phyloP scores from a whole-genome alignment of 1,140 invertebrate species.

The Drosophila ohnishii region DNA sequence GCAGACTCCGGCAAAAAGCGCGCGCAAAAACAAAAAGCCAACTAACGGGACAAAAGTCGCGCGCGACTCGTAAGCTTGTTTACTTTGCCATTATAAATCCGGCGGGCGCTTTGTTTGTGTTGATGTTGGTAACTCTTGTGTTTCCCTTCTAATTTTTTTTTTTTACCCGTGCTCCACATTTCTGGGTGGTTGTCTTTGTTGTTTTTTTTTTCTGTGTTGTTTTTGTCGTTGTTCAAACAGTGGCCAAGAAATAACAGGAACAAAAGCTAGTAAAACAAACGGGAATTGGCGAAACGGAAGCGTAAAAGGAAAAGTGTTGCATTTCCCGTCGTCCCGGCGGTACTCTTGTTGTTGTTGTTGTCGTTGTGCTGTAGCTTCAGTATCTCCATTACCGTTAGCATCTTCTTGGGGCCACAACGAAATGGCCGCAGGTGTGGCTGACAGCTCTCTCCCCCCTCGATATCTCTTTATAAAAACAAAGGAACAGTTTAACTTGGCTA shows the following conservation, averaged over 20 bases:
- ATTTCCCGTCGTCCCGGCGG: constrained; percentile 60
- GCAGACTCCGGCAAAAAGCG: constrained; percentile 54
- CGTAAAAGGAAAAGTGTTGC: constrained; percentile 75
- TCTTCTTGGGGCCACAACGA: constrained; percentile 33
- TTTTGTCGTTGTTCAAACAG: constrained; percentile 56
- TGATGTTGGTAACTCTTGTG: constrained; percentile 55
- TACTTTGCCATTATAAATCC: constrained; percentile 78
- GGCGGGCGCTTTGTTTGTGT: constrained; percentile 63
- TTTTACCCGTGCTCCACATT: constrained; percentile 18
- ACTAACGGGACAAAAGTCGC: constrained; percentile 53
- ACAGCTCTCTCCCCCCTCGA: constrained; percentile 6
- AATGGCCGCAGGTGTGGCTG: constrained; percentile 53
- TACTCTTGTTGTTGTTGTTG: constrained; percentile 17
- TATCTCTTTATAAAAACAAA: constrained; percentile 12
- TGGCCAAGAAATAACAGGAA: constrained; percentile 50
- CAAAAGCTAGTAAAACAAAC: constrained; percentile 45
- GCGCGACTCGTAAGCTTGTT: constrained; percentile 68
- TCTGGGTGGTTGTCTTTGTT: constrained; percentile 4
- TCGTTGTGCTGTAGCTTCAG: constrained; percentile 28
- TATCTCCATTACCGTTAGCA: constrained; percentile 40
- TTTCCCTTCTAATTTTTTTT: constrained; percentile 7
- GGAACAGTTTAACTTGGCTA: constrained; percentile 1
- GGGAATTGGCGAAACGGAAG: constrained; percentile 60
- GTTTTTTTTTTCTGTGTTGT: constrained; percentile 34
- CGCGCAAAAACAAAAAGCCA: constrained; percentile 65